These are phyloP conservation scores for Anthopleura xanthogrammica DNA, from an alignment of 92 coral and sea anemone species.

Conservation along the genomic window DNA sequence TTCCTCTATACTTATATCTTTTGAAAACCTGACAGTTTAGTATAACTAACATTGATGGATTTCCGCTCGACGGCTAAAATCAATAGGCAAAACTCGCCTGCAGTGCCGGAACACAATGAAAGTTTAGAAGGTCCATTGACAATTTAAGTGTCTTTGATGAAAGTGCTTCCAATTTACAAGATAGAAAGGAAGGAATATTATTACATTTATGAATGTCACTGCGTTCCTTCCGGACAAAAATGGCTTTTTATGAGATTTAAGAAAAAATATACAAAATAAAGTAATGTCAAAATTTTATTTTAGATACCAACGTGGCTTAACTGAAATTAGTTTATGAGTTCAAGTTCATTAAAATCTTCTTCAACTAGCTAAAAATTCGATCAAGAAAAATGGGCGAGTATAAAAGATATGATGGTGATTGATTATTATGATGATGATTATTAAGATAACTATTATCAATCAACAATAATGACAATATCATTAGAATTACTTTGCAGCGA, in stretches of 20 bases:
- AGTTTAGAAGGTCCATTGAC: constrained; percentile 22
- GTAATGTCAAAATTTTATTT: neutral
- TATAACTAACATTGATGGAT: constrained; percentile 21
- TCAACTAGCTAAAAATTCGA: neutral
- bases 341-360: neutral
- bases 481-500: no score
- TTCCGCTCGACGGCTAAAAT: constrained; percentile 32
- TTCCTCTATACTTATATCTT: neutral
- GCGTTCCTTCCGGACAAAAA: constrained; percentile 22
- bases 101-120: constrained; percentile 26
- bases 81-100: constrained; percentile 20
- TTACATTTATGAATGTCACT: constrained; percentile 20
- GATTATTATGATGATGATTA: neutral
- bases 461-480: neutral
- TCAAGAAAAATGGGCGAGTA: neutral
- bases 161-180: constrained; percentile 30
- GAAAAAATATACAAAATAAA: neutral
- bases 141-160: constrained; percentile 28
- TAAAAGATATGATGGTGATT: neutral
- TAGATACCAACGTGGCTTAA: neutral
- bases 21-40: constrained; percentile 14
- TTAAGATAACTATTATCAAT: neutral
- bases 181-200: constrained; percentile 25
- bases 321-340: neutral
- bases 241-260: neutral